Evolutionary conservation across 2,888 invertebrate genomes (phyloP).

Genomic region (Gnatocerus cornutus): DNA sequence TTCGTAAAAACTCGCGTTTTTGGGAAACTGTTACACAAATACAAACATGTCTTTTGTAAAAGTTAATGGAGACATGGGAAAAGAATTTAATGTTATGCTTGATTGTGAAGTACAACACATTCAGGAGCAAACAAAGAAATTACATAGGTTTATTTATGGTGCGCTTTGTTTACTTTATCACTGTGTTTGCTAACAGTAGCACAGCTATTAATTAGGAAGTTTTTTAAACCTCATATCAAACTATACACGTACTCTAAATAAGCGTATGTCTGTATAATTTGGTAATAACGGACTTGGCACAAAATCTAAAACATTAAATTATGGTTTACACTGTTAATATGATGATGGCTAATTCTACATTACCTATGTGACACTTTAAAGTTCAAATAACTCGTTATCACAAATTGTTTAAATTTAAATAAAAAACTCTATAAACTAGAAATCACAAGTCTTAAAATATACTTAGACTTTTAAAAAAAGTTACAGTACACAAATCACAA

Average conservation of each 20-base stretch:
- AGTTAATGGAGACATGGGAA: too few relatives aligned
- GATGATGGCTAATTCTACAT: background rate
- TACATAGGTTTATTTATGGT: too few relatives aligned
- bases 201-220: too few relatives aligned
- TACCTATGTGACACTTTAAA: background rate
- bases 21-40: background rate
- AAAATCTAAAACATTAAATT: background rate
- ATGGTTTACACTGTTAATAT: too few relatives aligned
- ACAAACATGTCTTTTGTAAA: conserved; percentile 2
- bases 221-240: too few relatives aligned
- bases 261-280: background rate
- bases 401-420: conserved; percentile 50
- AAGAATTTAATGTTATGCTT: too few relatives aligned
- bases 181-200: too few relatives aligned
- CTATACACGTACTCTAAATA: background rate
- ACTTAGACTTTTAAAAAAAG: conserved; percentile 44
- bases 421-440: conserved; percentile 55
- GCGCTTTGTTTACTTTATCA: too few relatives aligned
- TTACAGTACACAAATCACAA: conserved; percentile 63
- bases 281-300: background rate
- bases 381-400: conserved; percentile 49
- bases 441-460: conserved; percentile 59
- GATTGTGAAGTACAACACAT: too few relatives aligned
- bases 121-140: too few relatives aligned
- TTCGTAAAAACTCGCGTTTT: too few relatives aligned